Evolutionary conservation across 2,888 invertebrate genomes (phyloP).

Genomic region (Atherix ibis): DNA sequence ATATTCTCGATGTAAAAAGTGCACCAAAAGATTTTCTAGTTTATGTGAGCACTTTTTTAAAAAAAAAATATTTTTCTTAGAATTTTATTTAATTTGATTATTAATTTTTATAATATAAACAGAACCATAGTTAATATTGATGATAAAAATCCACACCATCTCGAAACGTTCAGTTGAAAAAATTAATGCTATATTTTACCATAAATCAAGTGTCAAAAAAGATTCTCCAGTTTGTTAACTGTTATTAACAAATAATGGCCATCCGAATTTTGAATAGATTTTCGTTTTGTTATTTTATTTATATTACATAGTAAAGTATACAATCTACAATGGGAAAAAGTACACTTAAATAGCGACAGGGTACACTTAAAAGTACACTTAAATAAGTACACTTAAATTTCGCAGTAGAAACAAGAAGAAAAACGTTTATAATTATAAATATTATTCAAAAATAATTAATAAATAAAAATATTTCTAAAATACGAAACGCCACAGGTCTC

Average conservation of each 20-base stretch:
- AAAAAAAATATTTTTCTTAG: conserved; percentile 17
- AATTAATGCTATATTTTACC: conserved; percentile 44
- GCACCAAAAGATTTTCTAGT: conserved; percentile 54
- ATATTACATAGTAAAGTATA: no score
- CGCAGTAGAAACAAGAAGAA: no score
- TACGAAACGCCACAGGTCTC: no score
- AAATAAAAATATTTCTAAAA: no score
- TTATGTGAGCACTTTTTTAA: conserved; percentile 15
- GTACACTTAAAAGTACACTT: no score
- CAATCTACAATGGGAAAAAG: no score
- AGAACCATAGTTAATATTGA: conserved; percentile 33
- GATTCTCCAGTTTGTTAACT: conserved; percentile 45
- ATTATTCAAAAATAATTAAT: no score
- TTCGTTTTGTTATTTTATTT: no score
- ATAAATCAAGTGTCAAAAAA: conserved; percentile 29
- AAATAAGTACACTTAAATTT: no score
- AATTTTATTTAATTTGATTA: conserved; percentile 1
- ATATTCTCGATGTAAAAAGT: conserved; percentile 51
- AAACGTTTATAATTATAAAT: no score
- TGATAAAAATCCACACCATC: conserved; percentile 35
- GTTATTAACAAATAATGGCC: conserved; percentile 58
- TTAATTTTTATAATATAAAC: neutral
- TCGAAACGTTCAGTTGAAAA: conserved; percentile 42
- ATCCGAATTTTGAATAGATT: conserved; percentile 59
- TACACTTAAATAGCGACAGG: no score